Evolutionary conservation across 2,113 vertebrate species (phyloP), one percentile per base, ranked within the genome.

Genomic region (Microcebus jonahi): DNA sequence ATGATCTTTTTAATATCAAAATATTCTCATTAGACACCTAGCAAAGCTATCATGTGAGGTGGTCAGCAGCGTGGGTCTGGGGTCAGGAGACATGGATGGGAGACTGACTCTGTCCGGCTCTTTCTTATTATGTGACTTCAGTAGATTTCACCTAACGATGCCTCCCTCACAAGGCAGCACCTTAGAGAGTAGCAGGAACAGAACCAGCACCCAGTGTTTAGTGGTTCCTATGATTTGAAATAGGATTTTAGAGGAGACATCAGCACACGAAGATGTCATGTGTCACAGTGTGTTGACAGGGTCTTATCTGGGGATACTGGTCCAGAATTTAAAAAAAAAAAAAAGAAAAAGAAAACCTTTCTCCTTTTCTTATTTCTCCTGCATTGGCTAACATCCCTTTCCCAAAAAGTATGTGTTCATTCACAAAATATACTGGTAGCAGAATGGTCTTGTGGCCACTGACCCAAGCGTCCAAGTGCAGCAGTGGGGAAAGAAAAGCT

Each of bases 121-220:
- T 29, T 31, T 50, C 67, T 48, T 10, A 1, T 10, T 3, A 1
- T 8, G 17, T 17, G 31, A 11, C 48, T 27, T 13, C 11, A 2
- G n/a, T 21, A 39, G 12, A 23, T 11, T 14, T 14, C 14, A 14
- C 20, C 25, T 53, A 8, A 1, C 0, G 25, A 25, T 29, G 39
- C 31, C 36, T 15, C 11, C 39, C 4, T n/a, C 10, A 5, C 27
- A 55, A 31, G 8, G 2, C 57, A 76, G 25, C 8, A 13, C 20
- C 59, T 31, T 8, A 6, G 0, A 23, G 50, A 11, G 18, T 17
- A 2, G 0, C 36, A 59, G 34, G 25, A 39, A 29, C 48, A 3
- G 31, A 75, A 39, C 25, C 12, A 29, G 42, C 11, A 18, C 42
- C 29, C 20, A 13, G 12, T 15, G 14, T 34, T 36, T 2, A 7